Conservation (phyloP, 2,797 vertebrate species). For the Pteropus rufus region DNA sequence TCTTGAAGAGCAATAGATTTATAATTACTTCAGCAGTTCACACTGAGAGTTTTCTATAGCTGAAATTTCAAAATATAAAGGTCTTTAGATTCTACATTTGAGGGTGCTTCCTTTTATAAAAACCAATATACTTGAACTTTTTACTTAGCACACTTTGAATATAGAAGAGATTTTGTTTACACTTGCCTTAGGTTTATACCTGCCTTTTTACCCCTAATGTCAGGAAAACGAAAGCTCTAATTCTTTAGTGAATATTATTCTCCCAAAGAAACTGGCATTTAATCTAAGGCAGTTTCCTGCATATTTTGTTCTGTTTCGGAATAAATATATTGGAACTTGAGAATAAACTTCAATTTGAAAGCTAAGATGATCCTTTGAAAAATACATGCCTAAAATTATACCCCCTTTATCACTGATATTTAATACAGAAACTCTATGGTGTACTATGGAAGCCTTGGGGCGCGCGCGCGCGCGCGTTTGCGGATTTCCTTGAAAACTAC, state of each 20-base stretch:
- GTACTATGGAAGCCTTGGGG: neutral
- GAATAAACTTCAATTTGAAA: neutral
- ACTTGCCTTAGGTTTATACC: too few relatives aligned
- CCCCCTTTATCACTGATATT: neutral
- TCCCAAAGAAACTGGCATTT: neutral
- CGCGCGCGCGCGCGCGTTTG: neutral
- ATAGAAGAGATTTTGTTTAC: neutral
- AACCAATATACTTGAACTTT: neutral
- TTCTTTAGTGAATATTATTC: neutral
- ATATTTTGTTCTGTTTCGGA: neutral
- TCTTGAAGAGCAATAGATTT: neutral
- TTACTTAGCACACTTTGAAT: neutral
- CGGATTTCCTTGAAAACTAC: neutral
- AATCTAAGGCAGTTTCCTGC: neutral
- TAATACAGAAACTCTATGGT: neutral
- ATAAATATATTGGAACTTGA: neutral
- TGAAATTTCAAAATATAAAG: neutral
- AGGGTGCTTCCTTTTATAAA: neutral
- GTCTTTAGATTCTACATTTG: neutral
- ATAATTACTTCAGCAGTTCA: neutral
- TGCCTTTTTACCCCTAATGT: neutral
- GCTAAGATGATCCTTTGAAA: neutral
- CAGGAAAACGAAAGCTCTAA: neutral
- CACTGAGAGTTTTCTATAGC: neutral
- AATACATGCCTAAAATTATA: neutral